phyloP scores from a whole-genome alignment of 2,797 vertebrate species.

The Enteromius viviparus region DNA sequence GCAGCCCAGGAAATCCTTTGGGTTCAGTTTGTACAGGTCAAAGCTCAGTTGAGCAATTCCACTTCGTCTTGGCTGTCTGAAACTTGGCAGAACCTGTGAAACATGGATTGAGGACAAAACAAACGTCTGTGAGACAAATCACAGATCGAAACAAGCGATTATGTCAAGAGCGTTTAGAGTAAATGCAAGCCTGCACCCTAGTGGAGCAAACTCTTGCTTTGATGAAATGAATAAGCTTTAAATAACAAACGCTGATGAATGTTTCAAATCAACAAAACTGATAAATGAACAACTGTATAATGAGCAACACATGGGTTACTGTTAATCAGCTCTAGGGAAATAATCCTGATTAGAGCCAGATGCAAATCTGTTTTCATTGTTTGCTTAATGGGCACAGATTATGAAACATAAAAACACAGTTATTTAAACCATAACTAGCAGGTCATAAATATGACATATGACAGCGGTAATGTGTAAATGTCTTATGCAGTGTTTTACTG shows the following conservation, averaged over 20 bases:
- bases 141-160: not conserved
- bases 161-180: not conserved
- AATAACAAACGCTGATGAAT: not conserved
- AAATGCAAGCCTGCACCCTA: conserved; percentile 8
- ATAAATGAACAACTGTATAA: not conserved
- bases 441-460: not conserved
- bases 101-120: not conserved
- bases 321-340: not conserved
- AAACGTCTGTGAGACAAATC: not conserved
- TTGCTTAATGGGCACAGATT: not conserved
- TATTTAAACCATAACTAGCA: not conserved
- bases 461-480: not conserved
- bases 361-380: not conserved
- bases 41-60: conserved; percentile 85
- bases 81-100: conserved; percentile 41
- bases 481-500: not conserved
- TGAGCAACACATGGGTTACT: not conserved
- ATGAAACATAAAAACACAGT: conserved; percentile 11
- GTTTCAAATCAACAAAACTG: not conserved
- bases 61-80: conserved; percentile 72
- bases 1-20: conserved; percentile 85
- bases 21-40: conserved; percentile 84
- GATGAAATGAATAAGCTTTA: not conserved
- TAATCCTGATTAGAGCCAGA: not conserved
- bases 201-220: not conserved